Base-by-base conservation (phyloP, 2,888 invertebrate genomes). In the Cryptus armator region DNA sequence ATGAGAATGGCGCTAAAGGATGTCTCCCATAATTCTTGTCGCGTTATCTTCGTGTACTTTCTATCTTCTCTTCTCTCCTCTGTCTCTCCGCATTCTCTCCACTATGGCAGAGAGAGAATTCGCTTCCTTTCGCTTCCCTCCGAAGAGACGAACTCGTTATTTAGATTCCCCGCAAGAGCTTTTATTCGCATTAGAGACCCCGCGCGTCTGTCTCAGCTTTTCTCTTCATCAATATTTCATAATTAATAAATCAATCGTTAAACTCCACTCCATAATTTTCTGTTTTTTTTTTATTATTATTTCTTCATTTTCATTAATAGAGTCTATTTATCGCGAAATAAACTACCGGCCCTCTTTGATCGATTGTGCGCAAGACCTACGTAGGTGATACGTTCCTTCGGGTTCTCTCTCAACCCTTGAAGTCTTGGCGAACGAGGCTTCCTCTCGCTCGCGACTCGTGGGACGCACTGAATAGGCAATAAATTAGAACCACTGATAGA, bases 1-100 rank as follows among this genome's bases (percentile, higher is more conserved):
- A 91, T 92, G 91, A 91, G 90, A 92, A 91, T 91, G 90, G 89
- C 90, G 91, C 89, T 91, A 91, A 91, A 91, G 91, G 91, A 91
- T 91, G 91, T 90, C 89, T 88, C 87, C 90, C 91, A 91, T 92
- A 91, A 92, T 91, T 92, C 91, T 91, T 90, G 88, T 88, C 87
- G 88, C 90, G 89, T 90, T 90, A 91, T 90, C 90, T 90, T 86
- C 86, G 76, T 84, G 80, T 83, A 78, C 85, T 83, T 83, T 85
- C 85, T 68, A 71, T 86, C 82, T 10, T 62, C 16, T 53, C 53
- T 19, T 72, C 76, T 86, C 82, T n/a, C 68, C 16, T 53, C 53
- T 32, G 16, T 71, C 53, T 37, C n/a, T 53, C 71, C 12, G 59
- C 24, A 51, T 56, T 82, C 64, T 72, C 78, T 84, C 14, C 59